Base-by-base conservation (phyloP, 2,888 invertebrate genomes). In the Aplocera efformata region DNA sequence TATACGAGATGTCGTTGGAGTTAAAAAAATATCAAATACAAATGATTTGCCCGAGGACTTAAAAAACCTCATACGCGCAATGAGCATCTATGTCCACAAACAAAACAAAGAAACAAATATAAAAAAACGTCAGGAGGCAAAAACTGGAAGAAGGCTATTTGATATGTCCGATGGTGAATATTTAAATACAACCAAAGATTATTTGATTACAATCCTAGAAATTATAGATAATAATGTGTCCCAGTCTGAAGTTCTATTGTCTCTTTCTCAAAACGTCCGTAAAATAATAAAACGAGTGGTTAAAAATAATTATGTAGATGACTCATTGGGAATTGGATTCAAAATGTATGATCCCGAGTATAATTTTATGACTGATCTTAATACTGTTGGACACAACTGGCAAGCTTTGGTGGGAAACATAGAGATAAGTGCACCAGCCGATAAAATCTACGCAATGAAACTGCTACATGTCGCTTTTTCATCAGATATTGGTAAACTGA, bases 201-300 rank as follows among this genome's bases (percentile, higher is more conserved):
- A 59, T 39, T 21, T 80, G 1, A 26, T 63, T 7, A 56, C 67
- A 38, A 68, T 81, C 4, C 24, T 83, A 1, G 47, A 62, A 45
- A 22, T 57, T 6, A 40, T 81, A 26, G 70, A 75, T 11, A 67
- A 58, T 48, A 43, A 67, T 24, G 53, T 53, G 32, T 64, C 64
- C 0, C 32, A 40, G 4, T 40, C 37, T 9, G 61, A 67, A 25
- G 64, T 63, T 7, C 48, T 80, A 32, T 48, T 43, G 4, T 34
- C 54, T 1, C 32, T 79, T n/a, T 71, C 80, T 3, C 10, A 26
- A 7, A 42, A 37, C 6, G 30, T 66, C 1, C 68, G 51, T 22
- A 70, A 60, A 49, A 58, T 82, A 11, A 11, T 83, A 1, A 63
- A 58, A 44, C 58, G 75, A 38, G 44, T 82, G 1, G 58, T 81